Base-by-base conservation (phyloP, 2,113 vertebrate genomes). In the Lophius piscatorius region DNA sequence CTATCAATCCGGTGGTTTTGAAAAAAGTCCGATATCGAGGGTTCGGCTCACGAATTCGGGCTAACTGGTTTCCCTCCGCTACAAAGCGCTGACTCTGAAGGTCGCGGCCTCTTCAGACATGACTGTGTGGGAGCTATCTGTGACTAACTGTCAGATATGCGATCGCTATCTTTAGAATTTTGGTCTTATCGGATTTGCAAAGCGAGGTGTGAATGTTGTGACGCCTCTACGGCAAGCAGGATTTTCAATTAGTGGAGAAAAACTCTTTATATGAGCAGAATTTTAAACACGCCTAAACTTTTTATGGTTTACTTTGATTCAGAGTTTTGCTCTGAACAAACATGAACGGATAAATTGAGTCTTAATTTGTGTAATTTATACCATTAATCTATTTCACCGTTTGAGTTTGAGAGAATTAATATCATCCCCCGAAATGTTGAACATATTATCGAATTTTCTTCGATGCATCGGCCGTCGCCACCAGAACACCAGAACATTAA, bases 81-180 rank as follows among this genome's bases (percentile, higher is more conserved):
- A 42, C 29, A 50, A 65, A 66, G 47, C 26, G 23, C 38, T 26
- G 38, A 46, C 49, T 68, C 51, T 68, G 71, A 85, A 85, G 74
- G 80, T 77, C 56, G 16, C 9, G 46, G 42, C 60, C 77, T 54
- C 59, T 52, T 74, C 64, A 52, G 54, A 74, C 18, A 18, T 46
- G 40, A 56, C 70, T 58, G 67, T 72, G 45, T n/a, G 60, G 66
- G 62, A 51, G 63, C 76, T 33, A 76, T 80, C 41, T 63, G 39
- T 50, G 39, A 76, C 66, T 68, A 58, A 50, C 47, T 55, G 46
- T 56, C 20, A 21, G 45, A 34, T 62, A 75, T 41, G 26, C 72
- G 75, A 87, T 83, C 20, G 2, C 68, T 70, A 80, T 84, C 84
- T 51, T 36, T 51, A 49, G 47, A 63, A 80, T 81, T 78, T 51